Evolutionary conservation across 2,888 invertebrate species (phyloP).

Genomic region (Drosophila histrio): DNA sequence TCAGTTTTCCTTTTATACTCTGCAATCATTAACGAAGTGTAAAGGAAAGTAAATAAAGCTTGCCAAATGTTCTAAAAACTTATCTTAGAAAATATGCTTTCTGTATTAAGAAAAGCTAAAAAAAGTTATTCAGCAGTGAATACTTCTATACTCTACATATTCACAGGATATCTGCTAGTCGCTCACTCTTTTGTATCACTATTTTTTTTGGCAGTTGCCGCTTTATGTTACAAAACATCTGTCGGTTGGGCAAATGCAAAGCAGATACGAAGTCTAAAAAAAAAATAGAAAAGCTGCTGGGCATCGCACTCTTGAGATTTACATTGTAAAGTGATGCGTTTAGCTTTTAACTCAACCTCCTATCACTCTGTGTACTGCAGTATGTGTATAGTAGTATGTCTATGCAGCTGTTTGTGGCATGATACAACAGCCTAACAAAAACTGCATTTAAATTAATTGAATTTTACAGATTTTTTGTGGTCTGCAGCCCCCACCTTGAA

Average conservation of each 20-base stretch:
- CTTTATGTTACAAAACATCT: constrained; percentile 52
- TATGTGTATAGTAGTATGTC: background rate
- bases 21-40: background rate
- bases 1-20: constrained; percentile 1
- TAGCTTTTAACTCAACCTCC: constrained; percentile 15
- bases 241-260: constrained; percentile 62
- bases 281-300: constrained; percentile 45
- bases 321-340: constrained; percentile 77
- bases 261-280: constrained; percentile 40
- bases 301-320: constrained; percentile 78
- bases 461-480: constrained; percentile 57
- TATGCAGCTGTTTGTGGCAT: constrained; percentile 6
- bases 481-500: background rate
- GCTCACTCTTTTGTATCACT: background rate
- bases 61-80: too few relatives aligned
- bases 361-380: background rate
- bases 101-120: background rate
- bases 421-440: constrained; percentile 52
- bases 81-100: too few relatives aligned
- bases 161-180: background rate
- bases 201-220: constrained; percentile 44
- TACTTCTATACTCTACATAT: background rate
- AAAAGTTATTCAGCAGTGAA: background rate
- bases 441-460: constrained; percentile 79
- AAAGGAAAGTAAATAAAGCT: background rate